Evolutionary conservation across 2,888 invertebrate species (phyloP).

Genomic region (Himalopsyche tibetana): DNA sequence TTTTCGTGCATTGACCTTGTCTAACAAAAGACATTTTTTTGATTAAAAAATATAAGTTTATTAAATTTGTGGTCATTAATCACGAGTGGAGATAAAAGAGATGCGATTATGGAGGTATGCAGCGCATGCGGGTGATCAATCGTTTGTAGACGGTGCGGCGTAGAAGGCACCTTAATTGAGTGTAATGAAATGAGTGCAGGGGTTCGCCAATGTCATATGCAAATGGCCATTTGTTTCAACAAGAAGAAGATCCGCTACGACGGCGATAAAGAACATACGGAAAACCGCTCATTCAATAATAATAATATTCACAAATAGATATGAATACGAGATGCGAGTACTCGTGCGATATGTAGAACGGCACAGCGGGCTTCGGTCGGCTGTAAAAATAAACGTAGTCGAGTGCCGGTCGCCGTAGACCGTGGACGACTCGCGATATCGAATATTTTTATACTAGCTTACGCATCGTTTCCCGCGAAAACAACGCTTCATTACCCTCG

Average conservation of each 20-base stretch:
- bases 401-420: slow-evolving; percentile 58
- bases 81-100: background rate
- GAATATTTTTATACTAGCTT: slow-evolving; percentile 9
- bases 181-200: slow-evolving; percentile 35
- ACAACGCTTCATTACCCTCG: background rate
- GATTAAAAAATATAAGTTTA: background rate
- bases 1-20: slow-evolving; percentile 7
- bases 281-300: slow-evolving; percentile 39
- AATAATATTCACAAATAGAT: slow-evolving; percentile 53
- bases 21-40: background rate
- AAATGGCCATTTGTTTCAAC: slow-evolving; percentile 41
- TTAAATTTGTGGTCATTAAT: background rate
- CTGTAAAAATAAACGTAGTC: slow-evolving; percentile 62
- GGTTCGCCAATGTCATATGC: slow-evolving; percentile 37
- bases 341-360: slow-evolving; percentile 36
- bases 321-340: slow-evolving; percentile 50
- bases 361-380: slow-evolving; percentile 37
- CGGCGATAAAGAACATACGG: slow-evolving; percentile 15
- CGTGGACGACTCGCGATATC: slow-evolving; percentile 55
- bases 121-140: slow-evolving; percentile 25
- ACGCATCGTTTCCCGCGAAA: slow-evolving; percentile 33
- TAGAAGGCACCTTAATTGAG: slow-evolving; percentile 5
- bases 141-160: slow-evolving; percentile 7
- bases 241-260: slow-evolving; percentile 16
- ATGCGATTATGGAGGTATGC: background rate